Base-by-base conservation (phyloP, 92 coral and sea anemone species). In the Porites lobata region DNA sequence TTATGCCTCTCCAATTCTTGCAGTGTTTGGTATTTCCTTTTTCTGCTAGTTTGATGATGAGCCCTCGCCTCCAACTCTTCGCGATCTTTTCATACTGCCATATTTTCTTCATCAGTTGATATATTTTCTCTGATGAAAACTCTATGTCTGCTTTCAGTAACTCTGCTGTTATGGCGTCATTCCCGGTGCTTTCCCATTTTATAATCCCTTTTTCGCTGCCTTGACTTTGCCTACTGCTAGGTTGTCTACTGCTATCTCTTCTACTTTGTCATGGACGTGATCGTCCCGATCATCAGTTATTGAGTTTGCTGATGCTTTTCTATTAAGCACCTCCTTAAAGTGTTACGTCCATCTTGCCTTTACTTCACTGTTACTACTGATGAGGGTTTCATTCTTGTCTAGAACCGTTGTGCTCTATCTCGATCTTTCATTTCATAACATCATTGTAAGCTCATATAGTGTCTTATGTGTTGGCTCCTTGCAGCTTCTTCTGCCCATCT, bases 1-100 rank as follows among this genome's bases (percentile, higher is more conserved):
- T 53, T 86, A 77, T 58, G 91, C 78, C 6, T 90, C 81, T 67
- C 69, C 69, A 19, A 86, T 9, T 21, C 70, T 90, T 76, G 86
- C 93, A 21, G 78, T 90, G 1, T 29, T 29, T 29, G 38, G 2
- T 2, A 29, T 29, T 29, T 29, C 38, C 38, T 29, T 29, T 29
- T 73, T 86, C 79, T 86, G 86, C 63, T 53, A 86, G 76, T 70
- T 90, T 90, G 59, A 90, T 67, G 50, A 90, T 90, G 7, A 90
- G 50, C 50, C 90, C 86, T 21, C 68, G n/a, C 68, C n/a, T n/a
- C n/a, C 86, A 89, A 6, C 68, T 59, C 14, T 26, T 57, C 54
- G 90, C 90, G n/a, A 90, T 84, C 20, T 20, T 66, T 66, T 90
- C 93, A 52, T 65, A 54, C 22, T 58, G 69, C 90, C 90, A 90